Evolutionary conservation across 2,113 vertebrate species (phyloP).

Genomic region (Lanius ludovicianus): DNA sequence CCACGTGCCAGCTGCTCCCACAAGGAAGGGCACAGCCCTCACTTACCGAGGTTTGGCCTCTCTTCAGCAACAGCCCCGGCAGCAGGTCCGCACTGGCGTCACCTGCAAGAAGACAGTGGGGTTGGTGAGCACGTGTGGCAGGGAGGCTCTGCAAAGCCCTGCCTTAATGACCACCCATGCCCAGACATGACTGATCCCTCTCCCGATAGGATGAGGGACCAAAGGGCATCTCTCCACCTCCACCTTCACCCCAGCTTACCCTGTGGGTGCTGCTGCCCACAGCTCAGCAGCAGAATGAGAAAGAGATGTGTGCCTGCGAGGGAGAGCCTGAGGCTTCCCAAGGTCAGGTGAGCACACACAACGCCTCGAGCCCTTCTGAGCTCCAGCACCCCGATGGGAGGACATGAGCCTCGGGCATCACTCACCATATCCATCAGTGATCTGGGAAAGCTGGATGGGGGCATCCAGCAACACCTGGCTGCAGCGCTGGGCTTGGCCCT

Average conservation of each 20-base stretch:
- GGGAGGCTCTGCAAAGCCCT: not conserved
- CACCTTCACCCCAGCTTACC: not conserved
- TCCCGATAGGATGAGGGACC: not conserved
- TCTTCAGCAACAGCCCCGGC: slow-evolving; percentile 76
- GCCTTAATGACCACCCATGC: not conserved
- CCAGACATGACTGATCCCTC: not conserved
- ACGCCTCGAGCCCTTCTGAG: accelerated
- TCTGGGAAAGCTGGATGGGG: slow-evolving; percentile 94
- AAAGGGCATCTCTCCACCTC: not conserved
- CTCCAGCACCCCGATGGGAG: accelerated
- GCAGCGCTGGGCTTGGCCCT: slow-evolving; percentile 68
- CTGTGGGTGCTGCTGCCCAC: not conserved
- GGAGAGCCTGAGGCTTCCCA: not conserved
- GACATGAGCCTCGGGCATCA: not conserved
- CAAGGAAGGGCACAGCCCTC: not conserved
- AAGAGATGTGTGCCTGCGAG: not conserved
- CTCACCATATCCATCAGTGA: slow-evolving; percentile 85
- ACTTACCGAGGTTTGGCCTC: slow-evolving; percentile 79
- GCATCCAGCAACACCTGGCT: slow-evolving; percentile 87
- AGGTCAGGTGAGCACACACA: accelerated
- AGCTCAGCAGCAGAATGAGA: not conserved
- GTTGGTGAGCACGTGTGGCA: not conserved
- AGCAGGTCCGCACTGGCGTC: slow-evolving; percentile 60
- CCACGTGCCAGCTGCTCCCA: accelerated
- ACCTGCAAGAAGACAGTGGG: slow-evolving; percentile 29